Evolutionary conservation across 2,113 vertebrate genomes (phyloP).

Genomic region (Peromyscus maniculatus): DNA sequence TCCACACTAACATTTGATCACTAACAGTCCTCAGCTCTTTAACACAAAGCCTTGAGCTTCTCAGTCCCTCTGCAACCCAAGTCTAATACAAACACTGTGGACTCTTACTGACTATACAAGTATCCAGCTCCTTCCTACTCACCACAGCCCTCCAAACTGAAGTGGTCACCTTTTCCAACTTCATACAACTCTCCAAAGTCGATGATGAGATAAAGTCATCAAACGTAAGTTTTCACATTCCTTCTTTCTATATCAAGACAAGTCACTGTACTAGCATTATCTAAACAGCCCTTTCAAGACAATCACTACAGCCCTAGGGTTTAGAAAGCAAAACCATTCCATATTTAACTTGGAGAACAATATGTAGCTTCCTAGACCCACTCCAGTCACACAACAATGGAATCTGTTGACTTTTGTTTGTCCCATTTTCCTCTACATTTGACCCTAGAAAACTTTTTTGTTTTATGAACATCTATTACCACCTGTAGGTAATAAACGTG

Average conservation of each 20-base stretch:
- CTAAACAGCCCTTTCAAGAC: background rate
- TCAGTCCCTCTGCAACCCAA: background rate
- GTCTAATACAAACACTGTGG: background rate
- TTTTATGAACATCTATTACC: background rate
- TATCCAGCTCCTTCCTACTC: background rate
- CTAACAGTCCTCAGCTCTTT: background rate
- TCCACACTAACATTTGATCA: too few species aligned
- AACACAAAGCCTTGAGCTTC: background rate
- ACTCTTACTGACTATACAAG: background rate
- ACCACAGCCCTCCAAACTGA: background rate
- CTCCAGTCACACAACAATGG: too few species aligned
- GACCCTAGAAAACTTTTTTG: background rate
- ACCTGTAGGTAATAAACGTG: background rate
- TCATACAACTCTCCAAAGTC: background rate
- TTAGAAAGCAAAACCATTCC: background rate
- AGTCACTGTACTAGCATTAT: background rate
- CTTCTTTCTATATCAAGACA: background rate
- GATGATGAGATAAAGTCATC: background rate
- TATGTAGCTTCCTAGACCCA: background rate
- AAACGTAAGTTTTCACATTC: background rate
- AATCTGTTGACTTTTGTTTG: background rate
- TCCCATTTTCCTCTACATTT: background rate
- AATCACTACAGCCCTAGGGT: background rate
- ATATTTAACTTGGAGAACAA: background rate
- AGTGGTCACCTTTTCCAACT: background rate